Evolutionary conservation across 2,888 invertebrate species (phyloP), one percentile per base, ranked within the genome.

Genomic region (Athetis lepigone): DNA sequence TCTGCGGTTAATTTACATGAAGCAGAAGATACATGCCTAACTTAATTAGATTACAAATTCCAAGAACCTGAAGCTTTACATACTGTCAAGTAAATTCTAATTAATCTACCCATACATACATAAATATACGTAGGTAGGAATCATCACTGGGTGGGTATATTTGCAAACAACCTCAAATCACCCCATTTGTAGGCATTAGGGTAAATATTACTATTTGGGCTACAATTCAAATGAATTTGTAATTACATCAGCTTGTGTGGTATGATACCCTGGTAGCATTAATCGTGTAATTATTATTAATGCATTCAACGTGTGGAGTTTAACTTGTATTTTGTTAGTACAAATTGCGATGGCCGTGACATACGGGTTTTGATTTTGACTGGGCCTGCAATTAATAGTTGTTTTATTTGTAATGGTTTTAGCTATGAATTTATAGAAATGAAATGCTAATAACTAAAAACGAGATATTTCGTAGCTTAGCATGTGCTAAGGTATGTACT

Each of bases 221-320:
- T 9, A 65, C 54, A 74, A 45, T 59, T 78, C 58, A 74, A 72
- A 78, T 74, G 39, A 70, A 74, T 75, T 55, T 75, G 58, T 76
- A 70, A 70, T 78, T 39, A 70, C 61, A 62, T 54, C 45, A 62
- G 54, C 36, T 46, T 16, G 52, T 42, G 45, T 67, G 46, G 11
- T 74, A 70, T 59, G 40, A 63, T 74, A 63, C 43, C 56, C 70
- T 57, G 64, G 72, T 70, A 59, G 36, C 23, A 29, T 64, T 63
- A 59, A 74, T 70, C 39, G 49, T 56, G 49, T 66, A 59, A 78
- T 66, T 66, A 65, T 63, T 77, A 69, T 77, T 65, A 65, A 73
- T 77, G 64, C 55, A 64, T 72, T 39, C 67, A 65, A 39, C 51
- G 45, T 47, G 61, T 43, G 51, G 49, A 37, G 36, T 51, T 40